Conservation (phyloP, 2,797 vertebrate species). For the Phylloscopus collybita region DNA sequence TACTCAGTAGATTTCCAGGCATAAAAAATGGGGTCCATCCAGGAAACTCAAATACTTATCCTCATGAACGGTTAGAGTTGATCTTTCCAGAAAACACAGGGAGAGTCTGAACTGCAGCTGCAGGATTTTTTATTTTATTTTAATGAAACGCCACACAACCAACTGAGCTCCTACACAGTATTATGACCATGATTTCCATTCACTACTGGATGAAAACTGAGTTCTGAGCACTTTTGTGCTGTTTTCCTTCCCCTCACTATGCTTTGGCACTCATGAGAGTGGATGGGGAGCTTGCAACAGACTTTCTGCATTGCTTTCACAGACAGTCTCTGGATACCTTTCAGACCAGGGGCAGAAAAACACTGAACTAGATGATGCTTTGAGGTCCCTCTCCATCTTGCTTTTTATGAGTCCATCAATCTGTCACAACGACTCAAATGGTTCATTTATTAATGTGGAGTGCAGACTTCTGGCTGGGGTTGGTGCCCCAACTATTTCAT, state of each 20-base stretch:
- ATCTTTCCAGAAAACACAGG: background rate
- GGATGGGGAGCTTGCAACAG: background rate
- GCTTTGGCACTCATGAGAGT: background rate
- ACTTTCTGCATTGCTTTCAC: background rate
- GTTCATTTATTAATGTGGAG: background rate
- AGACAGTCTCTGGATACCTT: background rate
- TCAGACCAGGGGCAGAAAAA: background rate
- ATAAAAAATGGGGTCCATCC: background rate
- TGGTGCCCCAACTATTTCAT: background rate
- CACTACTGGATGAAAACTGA: background rate
- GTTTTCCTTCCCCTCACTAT: background rate
- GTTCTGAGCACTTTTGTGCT: background rate
- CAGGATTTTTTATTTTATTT: background rate
- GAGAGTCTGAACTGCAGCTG: background rate
- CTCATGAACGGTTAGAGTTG: background rate
- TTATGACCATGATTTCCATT: background rate
- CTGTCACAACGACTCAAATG: background rate
- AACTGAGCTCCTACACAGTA: background rate
- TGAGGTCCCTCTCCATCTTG: background rate
- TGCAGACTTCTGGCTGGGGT: background rate
- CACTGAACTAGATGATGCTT: background rate
- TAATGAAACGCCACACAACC: background rate
- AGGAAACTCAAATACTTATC: background rate
- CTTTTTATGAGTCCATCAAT: conserved; percentile 43
- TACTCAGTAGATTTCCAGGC: background rate